phyloP scores from a whole-genome alignment of 1,140 invertebrate genomes.

The Bombus balteatus region DNA sequence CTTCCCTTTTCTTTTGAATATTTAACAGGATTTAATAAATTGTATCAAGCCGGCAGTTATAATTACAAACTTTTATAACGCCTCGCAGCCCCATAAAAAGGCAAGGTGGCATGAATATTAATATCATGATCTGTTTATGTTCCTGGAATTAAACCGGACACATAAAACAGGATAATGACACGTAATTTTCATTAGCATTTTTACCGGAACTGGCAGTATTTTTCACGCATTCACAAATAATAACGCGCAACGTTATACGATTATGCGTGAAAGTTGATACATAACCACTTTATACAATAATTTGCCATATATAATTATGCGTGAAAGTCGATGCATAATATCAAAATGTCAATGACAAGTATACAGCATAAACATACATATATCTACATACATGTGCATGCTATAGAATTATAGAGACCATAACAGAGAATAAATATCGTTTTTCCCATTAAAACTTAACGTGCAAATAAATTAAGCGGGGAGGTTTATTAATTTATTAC shows the following conservation, averaged over 20 bases:
- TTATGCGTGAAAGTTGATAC: constrained; percentile 20
- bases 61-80: neutral
- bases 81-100: neutral
- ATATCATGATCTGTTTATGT: neutral
- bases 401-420: too few species aligned
- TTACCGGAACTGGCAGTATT: neutral
- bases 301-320: constrained; percentile 5
- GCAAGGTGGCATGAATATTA: neutral
- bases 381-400: too few species aligned
- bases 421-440: neutral
- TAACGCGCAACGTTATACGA: neutral
- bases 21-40: neutral
- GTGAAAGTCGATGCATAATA: neutral
- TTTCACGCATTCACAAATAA: neutral
- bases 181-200: constrained; percentile 10
- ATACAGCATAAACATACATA: neutral
- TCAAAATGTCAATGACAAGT: neutral
- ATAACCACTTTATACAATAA: neutral
- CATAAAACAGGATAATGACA: constrained; percentile 7
- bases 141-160: neutral
- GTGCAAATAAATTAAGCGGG: neutral
- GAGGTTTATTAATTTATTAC: neutral
- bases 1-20: neutral
- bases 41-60: neutral
- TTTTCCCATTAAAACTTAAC: neutral